These are phyloP conservation scores for Spicauda simplicius DNA, from an alignment of 2,888 invertebrate genomes.

Conservation along the genomic window DNA sequence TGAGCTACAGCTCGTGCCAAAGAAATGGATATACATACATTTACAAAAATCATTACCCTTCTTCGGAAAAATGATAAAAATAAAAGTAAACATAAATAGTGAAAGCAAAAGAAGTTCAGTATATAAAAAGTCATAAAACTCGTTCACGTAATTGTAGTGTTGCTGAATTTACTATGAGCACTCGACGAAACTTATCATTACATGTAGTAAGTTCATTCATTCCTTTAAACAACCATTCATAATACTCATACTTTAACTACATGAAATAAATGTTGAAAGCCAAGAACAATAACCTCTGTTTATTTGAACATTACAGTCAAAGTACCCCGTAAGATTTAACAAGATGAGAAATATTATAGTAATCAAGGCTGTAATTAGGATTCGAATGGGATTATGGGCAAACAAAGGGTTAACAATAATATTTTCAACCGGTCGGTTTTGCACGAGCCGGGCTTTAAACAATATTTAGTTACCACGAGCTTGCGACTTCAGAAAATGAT, in stretches of 20 bases:
- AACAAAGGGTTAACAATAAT: slow-evolving; percentile 18
- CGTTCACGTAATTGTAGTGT: not conserved
- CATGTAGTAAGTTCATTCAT: not conserved
- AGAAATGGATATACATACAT: no score
- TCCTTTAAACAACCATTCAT: no score
- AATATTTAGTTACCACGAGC: slow-evolving; percentile 7
- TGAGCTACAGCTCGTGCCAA: no score
- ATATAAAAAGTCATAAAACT: not conserved
- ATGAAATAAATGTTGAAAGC: no score
- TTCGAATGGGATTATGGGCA: slow-evolving; percentile 5
- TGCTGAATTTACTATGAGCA: not conserved
- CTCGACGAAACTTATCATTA: not conserved
- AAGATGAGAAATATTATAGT: not conserved
- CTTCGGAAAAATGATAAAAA: no score
- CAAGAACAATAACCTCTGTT: no score
- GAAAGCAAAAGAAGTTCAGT: no score
- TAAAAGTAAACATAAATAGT: no score
- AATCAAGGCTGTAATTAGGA: slow-evolving; percentile 9
- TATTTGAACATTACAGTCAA: no score
- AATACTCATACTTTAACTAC: no score
- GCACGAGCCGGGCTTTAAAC: not conserved
- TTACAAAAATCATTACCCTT: no score
- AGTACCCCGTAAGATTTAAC: not conserved
- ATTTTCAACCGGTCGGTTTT: slow-evolving; percentile 1
- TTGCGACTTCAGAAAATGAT: not conserved